Conservation (phyloP, 2,113 vertebrate genomes). For the Eretmodus cyanostictus region DNA sequence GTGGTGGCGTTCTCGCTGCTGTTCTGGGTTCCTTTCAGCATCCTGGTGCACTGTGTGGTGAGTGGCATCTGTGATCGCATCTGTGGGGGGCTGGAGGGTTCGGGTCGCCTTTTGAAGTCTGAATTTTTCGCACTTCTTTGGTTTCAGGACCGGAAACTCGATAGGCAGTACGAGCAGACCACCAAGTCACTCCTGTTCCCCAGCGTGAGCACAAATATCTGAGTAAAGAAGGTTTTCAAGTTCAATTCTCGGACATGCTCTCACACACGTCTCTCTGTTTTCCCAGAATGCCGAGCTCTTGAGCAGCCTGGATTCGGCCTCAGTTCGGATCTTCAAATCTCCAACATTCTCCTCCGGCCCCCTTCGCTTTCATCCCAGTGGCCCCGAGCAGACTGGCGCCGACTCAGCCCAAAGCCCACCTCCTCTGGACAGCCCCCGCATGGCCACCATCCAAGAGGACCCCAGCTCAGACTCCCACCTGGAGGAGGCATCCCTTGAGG, state of each 20-base stretch:
- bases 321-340: slow-evolving; percentile 86
- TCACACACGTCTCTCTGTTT: neutral
- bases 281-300: slow-evolving; percentile 88
- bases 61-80: neutral
- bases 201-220: slow-evolving; percentile 77
- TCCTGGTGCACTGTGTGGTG: slow-evolving; percentile 96
- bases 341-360: slow-evolving; percentile 13
- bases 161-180: slow-evolving; percentile 85
- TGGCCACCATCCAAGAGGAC: slow-evolving; percentile 96
- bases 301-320: slow-evolving; percentile 89
- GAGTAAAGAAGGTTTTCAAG: neutral
- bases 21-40: slow-evolving; percentile 94
- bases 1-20: slow-evolving; percentile 92
- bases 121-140: neutral
- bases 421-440: slow-evolving; percentile 75
- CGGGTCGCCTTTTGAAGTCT: neutral
- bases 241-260: neutral
- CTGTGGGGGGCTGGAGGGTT: neutral
- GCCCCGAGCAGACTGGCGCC: slow-evolving; percentile 26
- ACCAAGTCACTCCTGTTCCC: slow-evolving; percentile 85
- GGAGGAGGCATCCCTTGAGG: slow-evolving; percentile 77
- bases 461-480: slow-evolving; percentile 81
- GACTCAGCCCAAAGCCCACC: neutral
- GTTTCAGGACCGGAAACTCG: slow-evolving; percentile 88
- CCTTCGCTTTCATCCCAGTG: slow-evolving; percentile 68